Conservation (phyloP, 2,797 vertebrate species). For the Anguilla anguilla region DNA sequence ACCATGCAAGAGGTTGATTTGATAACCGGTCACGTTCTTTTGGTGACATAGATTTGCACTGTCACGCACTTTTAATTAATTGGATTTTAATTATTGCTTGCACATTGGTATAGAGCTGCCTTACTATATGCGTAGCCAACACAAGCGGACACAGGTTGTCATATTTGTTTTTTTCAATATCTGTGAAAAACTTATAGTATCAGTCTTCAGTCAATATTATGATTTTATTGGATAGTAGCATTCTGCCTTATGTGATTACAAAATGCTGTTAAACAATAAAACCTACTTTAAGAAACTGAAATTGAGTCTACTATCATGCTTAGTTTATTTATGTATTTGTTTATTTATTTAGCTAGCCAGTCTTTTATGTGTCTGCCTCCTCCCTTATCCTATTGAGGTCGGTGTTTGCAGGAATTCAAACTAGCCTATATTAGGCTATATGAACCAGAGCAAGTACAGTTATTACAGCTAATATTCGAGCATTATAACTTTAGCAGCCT, state of each 20-base stretch:
- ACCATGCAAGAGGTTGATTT: not conserved
- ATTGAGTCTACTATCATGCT: not conserved
- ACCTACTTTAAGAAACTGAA: not conserved
- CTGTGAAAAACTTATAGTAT: not conserved
- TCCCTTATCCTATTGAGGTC: not conserved
- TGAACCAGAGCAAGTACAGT: not conserved
- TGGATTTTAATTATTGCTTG: not conserved
- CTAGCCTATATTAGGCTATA: no score
- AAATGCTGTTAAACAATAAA: no score
- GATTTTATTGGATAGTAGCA: not conserved
- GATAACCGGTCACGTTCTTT: not conserved
- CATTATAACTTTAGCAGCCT: not conserved
- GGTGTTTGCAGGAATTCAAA: not conserved
- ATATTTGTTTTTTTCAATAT: not conserved
- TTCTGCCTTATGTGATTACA: not conserved
- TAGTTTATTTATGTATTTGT: not conserved
- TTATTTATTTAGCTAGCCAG: not conserved
- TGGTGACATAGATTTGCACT: not conserved
- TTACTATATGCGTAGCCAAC: not conserved
- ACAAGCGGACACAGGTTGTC: not conserved
- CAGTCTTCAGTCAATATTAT: not conserved
- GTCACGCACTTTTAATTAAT: not conserved
- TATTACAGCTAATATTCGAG: not conserved
- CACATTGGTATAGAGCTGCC: no score
- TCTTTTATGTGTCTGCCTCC: not conserved